Evolutionary conservation across 1,140 invertebrate species (phyloP), one percentile per base, ranked within the genome.

Genomic region (Hesperophylax magnus): DNA sequence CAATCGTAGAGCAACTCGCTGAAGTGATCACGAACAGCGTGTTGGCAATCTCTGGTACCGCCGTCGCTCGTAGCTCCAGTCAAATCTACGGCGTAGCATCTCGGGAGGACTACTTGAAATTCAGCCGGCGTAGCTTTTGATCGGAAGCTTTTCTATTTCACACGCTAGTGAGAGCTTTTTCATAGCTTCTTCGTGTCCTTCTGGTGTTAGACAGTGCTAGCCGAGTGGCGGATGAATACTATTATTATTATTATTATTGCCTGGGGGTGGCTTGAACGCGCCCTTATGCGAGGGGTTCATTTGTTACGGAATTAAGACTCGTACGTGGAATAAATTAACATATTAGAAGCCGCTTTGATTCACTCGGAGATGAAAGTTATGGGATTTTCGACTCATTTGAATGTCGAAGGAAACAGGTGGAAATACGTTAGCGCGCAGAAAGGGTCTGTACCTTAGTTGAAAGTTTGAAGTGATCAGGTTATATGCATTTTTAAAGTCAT

Each of bases 81-180:
- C 56, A 60, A 39, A 60, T 53, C 77, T 78, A 65, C 60, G 31
- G 34, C 34, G 34, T 39, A 39, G 34, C 34, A 39, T 39, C 53
- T 60, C 58, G n/a, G 22, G 20, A 56, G 54, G 34, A 6, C 77
- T 71, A 75, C 77, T 82, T 82, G 81, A 79, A 75, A 82, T 82
- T 75, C 81, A 82, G 72, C 27, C n/a, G 52, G 56, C 81, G 81
- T 82, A 79, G 77, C 61, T 79, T 76, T 76, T 79, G 81, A 82
- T 82, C 81, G 60, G 75, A 77, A 82, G 81, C 77, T 82, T 82
- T 82, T 82, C 81, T 77, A 82, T 82, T 82, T 82, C 77, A 61
- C 78, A 76, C 81, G 81, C 81, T 77, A 27, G 47, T 54, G 69
- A 65, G 31, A 47, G 61, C 61, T 65, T 65, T 24, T 65, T 65